Base-by-base conservation (phyloP, 2,113 vertebrate genomes). In the Lasiurus borealis region DNA sequence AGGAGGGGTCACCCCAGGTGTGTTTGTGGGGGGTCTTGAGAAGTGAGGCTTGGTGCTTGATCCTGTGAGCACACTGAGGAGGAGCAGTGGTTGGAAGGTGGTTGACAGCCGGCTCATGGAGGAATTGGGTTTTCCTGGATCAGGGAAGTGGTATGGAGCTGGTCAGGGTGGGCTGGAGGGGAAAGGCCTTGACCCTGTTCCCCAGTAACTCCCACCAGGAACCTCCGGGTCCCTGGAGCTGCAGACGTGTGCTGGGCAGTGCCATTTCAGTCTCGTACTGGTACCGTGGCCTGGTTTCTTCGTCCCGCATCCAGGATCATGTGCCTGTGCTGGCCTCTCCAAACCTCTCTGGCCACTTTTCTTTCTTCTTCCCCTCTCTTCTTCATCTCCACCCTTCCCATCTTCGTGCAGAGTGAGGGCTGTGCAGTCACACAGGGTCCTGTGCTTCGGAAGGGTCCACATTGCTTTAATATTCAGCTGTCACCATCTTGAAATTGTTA, bases 201-300 rank as follows among this genome's bases (percentile, higher is more conserved):
- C 69, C 25, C 31, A 50, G 23, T 25, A 14, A n/a, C 68, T 10
- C 6, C 34, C 12, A 29, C 48, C 6, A 1, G 5, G 8, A 36
- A 10, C 7, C 14, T 36, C 18, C 0, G 0, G 3, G 68, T 27
- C 25, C 89, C 6, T 27, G 75, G 82, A 13, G 34, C 46, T 31
- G 18, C 25, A 66, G 71, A 3, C 6, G 2, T 0, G 2, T 71
- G 29, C 81, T 1, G 0, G 46, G 66, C 46, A 5, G n/a, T n/a
- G 19, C 75, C 21, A 1, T 40, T 25, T 50, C n/a, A 6, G n/a
- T 44, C 64, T 71, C 14, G 14, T 3, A 5, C 48, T 5, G 40
- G 85, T 2, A 2, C 76, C 18, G 11, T 10, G 27, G n/a, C n/a
- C n/a, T n/a, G n/a, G n/a, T n/a, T n/a, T 14, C 52, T 73, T 69